These are phyloP conservation scores for Cyanoderma ruficeps DNA, from an alignment of 2,113 vertebrate species.

Conservation along the genomic window DNA sequence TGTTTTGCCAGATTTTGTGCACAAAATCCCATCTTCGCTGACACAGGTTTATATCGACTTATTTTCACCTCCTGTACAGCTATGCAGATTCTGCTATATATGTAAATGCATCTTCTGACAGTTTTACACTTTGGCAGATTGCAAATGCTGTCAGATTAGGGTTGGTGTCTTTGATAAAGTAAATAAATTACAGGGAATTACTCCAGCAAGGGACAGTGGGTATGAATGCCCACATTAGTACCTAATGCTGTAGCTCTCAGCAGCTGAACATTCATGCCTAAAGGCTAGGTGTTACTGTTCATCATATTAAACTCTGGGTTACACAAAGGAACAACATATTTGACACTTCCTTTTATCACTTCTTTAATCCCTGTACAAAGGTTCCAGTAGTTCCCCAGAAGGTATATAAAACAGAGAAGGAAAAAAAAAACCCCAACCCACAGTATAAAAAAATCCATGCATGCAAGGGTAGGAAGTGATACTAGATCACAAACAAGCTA, in stretches of 20 bases:
- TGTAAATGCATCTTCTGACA: constrained; percentile 38
- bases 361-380: background rate
- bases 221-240: constrained; percentile 2
- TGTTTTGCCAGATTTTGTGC: constrained; percentile 27
- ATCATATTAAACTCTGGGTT: background rate
- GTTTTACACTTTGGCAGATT: constrained; percentile 48
- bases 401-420: background rate
- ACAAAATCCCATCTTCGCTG: constrained; percentile 33
- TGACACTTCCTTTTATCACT: constrained; percentile 1
- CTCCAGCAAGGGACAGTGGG: background rate
- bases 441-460: background rate
- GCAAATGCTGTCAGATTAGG: constrained; percentile 44
- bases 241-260: background rate
- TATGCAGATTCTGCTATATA: constrained; percentile 43
- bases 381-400: background rate
- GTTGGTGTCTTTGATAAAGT: background rate
- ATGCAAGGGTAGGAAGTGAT: background rate
- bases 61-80: constrained; percentile 40
- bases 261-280: constrained; percentile 6
- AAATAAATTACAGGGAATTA: constrained; percentile 27
- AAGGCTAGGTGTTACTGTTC: background rate
- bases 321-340: background rate
- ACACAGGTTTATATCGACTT: constrained; percentile 38
- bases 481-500: background rate
- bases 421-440: background rate